Conservation (phyloP, 2,113 vertebrate genomes). For the Zingel zingel region DNA sequence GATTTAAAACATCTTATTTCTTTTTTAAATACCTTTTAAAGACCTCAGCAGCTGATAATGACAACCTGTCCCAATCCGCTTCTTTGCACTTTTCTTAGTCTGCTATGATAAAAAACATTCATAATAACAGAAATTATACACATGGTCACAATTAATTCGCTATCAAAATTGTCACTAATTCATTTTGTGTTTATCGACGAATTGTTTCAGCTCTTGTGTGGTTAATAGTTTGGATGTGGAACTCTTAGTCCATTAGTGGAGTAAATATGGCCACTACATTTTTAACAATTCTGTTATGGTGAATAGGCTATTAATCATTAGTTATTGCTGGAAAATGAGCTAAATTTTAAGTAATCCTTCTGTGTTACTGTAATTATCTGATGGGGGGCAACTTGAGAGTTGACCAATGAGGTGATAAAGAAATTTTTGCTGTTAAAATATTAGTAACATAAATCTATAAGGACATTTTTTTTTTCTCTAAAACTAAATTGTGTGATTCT, state of each 20-base stretch:
- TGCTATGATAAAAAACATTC: too few species aligned
- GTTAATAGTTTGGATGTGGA: not conserved
- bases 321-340: not conserved
- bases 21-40: not conserved
- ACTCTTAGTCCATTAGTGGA: not conserved
- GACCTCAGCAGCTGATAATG: not conserved
- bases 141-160: not conserved
- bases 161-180: not conserved
- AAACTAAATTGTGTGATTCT: constrained; percentile 39
- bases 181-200: not conserved
- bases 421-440: not conserved
- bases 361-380: not conserved
- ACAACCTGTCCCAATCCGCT: not conserved
- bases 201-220: not conserved
- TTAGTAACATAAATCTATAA: not conserved
- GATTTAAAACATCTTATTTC: not conserved
- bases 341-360: not conserved
- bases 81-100: not conserved
- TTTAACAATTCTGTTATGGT: not conserved
- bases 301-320: not conserved
- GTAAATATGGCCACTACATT: not conserved
- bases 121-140: not conserved
- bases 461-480: not conserved
- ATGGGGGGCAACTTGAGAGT: not conserved
- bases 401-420: not conserved